A percentile compares a stretch with the other conserved stretches of the same genome.
phyloP scores from a whole-genome alignment of 2,797 vertebrate genomes.

The Falco concolor region DNA sequence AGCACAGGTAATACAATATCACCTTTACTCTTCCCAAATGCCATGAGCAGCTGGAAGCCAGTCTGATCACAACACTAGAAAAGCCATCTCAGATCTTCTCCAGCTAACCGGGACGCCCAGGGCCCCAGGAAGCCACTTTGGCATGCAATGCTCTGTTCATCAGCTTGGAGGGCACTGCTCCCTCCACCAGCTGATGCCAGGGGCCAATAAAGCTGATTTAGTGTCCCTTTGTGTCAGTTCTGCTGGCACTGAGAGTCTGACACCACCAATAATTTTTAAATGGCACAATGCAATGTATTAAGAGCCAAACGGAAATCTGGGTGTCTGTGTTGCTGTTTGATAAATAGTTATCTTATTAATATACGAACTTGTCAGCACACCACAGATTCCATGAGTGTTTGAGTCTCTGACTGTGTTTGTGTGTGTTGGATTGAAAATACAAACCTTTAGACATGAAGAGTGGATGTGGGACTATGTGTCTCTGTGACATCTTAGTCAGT shows the following conservation, averaged over 20 bases:
- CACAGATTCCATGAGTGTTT: background rate
- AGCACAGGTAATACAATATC: background rate
- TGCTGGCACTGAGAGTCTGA: background rate
- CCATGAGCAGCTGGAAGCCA: background rate
- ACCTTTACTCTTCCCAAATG: background rate
- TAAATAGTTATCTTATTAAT: background rate
- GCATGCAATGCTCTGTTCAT: accelerated
- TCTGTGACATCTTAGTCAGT: background rate
- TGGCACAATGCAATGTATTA: background rate
- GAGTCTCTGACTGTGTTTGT: background rate
- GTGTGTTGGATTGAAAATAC: background rate
- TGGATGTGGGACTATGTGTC: background rate
- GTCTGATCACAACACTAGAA: background rate
- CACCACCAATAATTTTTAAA: background rate
- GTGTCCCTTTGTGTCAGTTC: background rate
- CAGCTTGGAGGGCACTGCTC: background rate
- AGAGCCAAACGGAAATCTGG: background rate
- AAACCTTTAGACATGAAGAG: background rate
- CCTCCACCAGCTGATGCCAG: background rate
- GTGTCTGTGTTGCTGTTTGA: background rate
- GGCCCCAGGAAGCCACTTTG: background rate
- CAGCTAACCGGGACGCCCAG: accelerated
- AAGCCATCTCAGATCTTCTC: background rate
- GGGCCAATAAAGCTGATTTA: background rate
- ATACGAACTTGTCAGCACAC: background rate